Percentiles rank a stretch among this genome's conserved stretches.
Evolutionary conservation across 2,888 invertebrate genomes (phyloP).

Genomic region (Zaprionus obscuricornis): DNA sequence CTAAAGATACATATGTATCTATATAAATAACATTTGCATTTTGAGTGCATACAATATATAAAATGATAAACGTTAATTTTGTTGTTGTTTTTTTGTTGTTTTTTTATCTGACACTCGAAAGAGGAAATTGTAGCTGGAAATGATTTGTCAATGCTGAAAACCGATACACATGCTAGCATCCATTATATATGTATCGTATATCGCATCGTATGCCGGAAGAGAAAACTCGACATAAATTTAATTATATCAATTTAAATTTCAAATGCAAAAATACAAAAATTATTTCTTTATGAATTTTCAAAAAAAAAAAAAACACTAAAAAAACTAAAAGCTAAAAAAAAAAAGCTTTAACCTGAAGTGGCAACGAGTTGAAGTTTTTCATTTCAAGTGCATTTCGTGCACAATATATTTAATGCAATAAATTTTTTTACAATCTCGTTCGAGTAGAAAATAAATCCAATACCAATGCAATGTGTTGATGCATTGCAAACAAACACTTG

Average conservation of each 20-base stretch:
- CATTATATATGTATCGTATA: conserved; percentile 7
- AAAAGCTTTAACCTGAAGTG: conserved; percentile 17
- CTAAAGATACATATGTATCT: conserved; percentile 20
- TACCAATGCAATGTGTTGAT: too few species aligned
- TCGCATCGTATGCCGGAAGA: conserved; percentile 48
- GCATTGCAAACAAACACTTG: conserved; percentile 8
- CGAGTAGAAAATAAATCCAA: conserved; percentile 4
- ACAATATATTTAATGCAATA: conserved; percentile 24
- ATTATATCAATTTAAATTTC: conserved; percentile 49
- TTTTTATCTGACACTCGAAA: conserved; percentile 43
- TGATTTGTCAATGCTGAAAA: conserved; percentile 68
- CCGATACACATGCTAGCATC: conserved; percentile 19
- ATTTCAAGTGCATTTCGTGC: conserved; percentile 21
- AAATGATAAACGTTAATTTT: conserved; percentile 76
- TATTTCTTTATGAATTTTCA: conserved; percentile 4
- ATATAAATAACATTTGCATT: conserved; percentile 58
- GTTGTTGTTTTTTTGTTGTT: too few species aligned
- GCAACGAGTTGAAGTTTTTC: conserved; percentile 11
- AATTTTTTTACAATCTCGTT: conserved; percentile 16
- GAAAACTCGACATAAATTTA: conserved; percentile 60
- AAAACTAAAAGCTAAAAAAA: conserved; percentile 5
- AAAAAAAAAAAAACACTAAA: not conserved
- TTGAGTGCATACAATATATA: conserved; percentile 61
- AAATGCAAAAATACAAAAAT: conserved; percentile 29
- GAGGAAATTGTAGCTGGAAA: conserved; percentile 66